These are phyloP conservation scores for Paramisgurnus dabryanus DNA, from an alignment of 2,113 vertebrate species.

Conservation along the genomic window DNA sequence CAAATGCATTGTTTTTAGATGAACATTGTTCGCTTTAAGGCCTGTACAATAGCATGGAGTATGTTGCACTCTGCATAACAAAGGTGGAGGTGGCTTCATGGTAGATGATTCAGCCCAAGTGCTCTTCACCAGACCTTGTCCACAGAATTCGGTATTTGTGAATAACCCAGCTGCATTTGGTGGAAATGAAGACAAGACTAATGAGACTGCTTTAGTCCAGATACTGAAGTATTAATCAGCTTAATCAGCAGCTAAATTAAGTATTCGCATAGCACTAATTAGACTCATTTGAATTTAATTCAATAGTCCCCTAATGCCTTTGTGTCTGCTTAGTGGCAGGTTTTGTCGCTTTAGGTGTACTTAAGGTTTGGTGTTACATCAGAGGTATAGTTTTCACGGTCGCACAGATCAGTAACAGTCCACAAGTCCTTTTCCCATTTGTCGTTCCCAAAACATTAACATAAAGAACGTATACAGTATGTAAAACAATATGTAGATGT, in stretches of 20 bases:
- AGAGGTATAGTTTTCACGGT: background rate
- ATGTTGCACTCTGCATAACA: conserved; percentile 14
- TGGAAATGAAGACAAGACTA: conserved; percentile 35
- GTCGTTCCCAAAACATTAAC: background rate
- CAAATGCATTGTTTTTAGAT: background rate
- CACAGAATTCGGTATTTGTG: conserved; percentile 10
- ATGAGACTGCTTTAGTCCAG: conserved; percentile 45
- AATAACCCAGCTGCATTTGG: conserved; percentile 31
- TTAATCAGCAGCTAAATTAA: conserved; percentile 49
- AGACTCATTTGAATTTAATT: conserved; percentile 42
- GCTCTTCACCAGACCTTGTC: conserved; percentile 19
- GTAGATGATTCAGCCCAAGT: conserved; percentile 29
- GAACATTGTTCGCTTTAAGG: conserved; percentile 16
- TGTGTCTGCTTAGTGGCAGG: conserved; percentile 10
- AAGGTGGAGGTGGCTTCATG: conserved; percentile 14
- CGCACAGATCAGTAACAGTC: background rate
- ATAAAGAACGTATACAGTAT: too few relatives aligned
- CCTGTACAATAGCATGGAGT: conserved; percentile 9
- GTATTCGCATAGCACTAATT: conserved; percentile 41
- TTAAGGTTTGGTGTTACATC: background rate
- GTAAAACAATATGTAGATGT: too few relatives aligned
- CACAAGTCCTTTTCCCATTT: background rate
- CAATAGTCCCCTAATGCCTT: conserved; percentile 12
- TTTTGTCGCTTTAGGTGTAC: background rate
- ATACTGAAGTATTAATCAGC: conserved; percentile 48